phyloP scores from a whole-genome alignment of 2,113 vertebrate genomes.

The Agapornis roseicollis region DNA sequence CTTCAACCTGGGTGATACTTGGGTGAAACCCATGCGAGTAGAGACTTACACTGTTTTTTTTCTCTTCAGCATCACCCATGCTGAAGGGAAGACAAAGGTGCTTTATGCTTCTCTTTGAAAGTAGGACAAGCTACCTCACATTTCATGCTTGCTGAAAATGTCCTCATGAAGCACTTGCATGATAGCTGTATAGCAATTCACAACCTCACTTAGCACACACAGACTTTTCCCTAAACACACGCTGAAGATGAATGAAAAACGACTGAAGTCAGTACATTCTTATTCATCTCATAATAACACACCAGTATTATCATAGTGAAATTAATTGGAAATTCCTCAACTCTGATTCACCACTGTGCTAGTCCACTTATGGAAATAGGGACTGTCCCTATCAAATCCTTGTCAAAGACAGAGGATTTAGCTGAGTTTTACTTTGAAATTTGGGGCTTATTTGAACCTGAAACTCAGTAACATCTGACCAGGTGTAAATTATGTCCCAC shows the following conservation, averaged over 20 bases:
- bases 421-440: background rate
- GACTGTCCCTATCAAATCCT: background rate
- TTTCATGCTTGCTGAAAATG: background rate
- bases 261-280: background rate
- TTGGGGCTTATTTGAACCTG: background rate
- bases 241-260: slow-evolving; percentile 18
- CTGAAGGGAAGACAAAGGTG: background rate
- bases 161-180: background rate
- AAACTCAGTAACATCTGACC: background rate
- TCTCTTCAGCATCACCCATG: background rate
- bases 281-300: background rate
- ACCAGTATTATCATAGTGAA: background rate
- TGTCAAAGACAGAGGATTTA: background rate
- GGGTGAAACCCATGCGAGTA: background rate
- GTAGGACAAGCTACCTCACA: background rate
- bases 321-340: background rate
- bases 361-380: background rate
- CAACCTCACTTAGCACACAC: background rate
- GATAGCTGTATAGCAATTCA: background rate
- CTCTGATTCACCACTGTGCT: background rate
- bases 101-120: background rate
- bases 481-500: background rate
- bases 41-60: background rate
- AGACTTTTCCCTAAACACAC: background rate
- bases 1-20: background rate